Base-by-base conservation (phyloP, 2,888 invertebrate species). In the Spilarctia lutea region DNA sequence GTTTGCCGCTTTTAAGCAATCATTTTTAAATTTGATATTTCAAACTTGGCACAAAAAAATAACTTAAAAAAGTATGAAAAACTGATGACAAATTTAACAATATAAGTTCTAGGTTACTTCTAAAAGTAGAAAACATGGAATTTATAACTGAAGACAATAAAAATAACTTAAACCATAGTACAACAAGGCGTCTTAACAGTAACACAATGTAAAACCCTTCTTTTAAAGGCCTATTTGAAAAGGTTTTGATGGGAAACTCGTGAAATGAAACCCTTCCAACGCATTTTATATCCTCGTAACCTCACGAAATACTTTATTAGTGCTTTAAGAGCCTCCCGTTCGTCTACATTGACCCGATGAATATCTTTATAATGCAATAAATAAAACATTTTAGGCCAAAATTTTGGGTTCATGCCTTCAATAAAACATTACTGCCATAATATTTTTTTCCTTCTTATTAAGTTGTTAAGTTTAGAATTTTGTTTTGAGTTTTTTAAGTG, bases 331-430 rank as follows among this genome's bases (percentile, higher is more conserved):
- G 68, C 42, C 68, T 52, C 72, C 65, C 75, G 76, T 73, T 76
- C 48, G 60, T 74, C 79, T 70, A 75, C 77, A 83, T 69, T 77
- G 75, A 77, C 76, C 79, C 68, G 67, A 24, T 63, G 75, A 75
- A 83, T 81, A 75, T 77, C 66, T 76, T 79, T 77, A 79, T 71
- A 78, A 74, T 71, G 70, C 68, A 56, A 74, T 83, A 84, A 83
- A 79, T 75, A 75, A 74, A n/a, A 66, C 65, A 52, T 39, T 74
- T 78, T 76, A 65, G 39, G 71, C 10, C 60, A 63, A 30, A 27
- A 63, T 39, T 69, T 35, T 45, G 27, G 20, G 35, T n/a, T 33
- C 56, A 16, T 60, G 73, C 68, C 63, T 60, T 63, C 63, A 39
- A 66, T 66, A 66, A 66, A 66, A 66, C n/a, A 11, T n/a, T 24